These are phyloP conservation scores for Prietella phreatophila DNA, from an alignment of 2,113 vertebrate species.

Conservation along the genomic window DNA sequence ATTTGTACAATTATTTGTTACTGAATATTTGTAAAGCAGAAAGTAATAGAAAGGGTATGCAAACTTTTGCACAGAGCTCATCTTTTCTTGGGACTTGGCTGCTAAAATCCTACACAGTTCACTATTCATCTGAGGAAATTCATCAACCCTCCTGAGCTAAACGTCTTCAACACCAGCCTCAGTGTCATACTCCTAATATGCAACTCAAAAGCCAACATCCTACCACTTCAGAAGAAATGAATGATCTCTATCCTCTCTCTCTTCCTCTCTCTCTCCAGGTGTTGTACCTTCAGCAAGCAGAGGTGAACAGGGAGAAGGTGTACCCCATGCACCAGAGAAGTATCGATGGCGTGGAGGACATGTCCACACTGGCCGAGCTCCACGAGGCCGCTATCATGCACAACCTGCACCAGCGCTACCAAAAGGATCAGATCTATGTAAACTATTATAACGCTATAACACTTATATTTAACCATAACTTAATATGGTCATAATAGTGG, in stretches of 20 bases:
- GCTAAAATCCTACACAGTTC: not conserved
- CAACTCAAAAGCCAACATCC: too few relatives aligned
- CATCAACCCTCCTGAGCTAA: not conserved
- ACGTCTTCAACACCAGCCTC: not conserved
- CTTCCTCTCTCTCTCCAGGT: slow-evolving; percentile 65
- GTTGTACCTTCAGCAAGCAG: slow-evolving; percentile 72
- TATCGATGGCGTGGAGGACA: slow-evolving; percentile 85
- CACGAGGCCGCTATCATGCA: slow-evolving; percentile 90
- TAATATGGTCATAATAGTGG: not conserved
- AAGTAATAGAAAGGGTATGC: not conserved
- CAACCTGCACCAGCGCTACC: slow-evolving; percentile 85
- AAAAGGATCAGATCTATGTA: slow-evolving; percentile 85
- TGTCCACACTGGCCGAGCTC: slow-evolving; percentile 84
- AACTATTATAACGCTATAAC: slow-evolving; percentile 40
- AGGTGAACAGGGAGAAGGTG: slow-evolving; percentile 78
- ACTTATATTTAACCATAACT: not conserved
- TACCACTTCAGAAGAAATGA: not conserved
- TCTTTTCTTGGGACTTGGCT: not conserved
- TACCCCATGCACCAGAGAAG: slow-evolving; percentile 86
- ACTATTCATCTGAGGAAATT: not conserved
- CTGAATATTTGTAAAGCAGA: not conserved
- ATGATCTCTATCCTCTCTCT: not conserved
- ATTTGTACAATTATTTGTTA: not conserved
- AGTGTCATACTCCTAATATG: not conserved
- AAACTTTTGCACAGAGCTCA: not conserved